Percentiles rank a stretch among this genome's conserved stretches.
phyloP scores from a whole-genome alignment of 2,113 vertebrate genomes.

The Calypte anna region DNA sequence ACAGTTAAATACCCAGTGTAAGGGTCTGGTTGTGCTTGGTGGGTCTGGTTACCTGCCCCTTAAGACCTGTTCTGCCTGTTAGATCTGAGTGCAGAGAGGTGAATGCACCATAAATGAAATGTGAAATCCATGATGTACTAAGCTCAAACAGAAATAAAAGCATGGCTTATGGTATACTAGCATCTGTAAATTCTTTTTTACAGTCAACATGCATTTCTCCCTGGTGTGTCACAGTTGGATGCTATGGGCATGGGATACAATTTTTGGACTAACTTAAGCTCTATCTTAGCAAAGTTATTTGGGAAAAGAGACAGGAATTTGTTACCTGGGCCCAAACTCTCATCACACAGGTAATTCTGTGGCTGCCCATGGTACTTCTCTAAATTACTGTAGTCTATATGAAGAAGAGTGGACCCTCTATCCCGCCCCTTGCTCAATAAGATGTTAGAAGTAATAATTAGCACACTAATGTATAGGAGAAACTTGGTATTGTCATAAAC shows the following conservation, averaged over 20 bases:
- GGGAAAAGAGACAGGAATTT: neutral
- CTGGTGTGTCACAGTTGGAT: neutral
- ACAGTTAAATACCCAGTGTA: neutral
- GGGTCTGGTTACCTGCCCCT: neutral
- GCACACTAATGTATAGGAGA: neutral
- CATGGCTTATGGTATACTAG: neutral
- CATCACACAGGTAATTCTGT: neutral
- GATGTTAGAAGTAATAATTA: neutral
- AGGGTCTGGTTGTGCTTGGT: neutral
- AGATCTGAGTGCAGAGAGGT: neutral
- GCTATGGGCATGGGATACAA: neutral
- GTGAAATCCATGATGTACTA: neutral
- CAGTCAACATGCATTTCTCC: neutral
- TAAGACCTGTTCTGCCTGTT: neutral
- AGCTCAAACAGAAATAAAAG: neutral
- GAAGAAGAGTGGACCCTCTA: neutral
- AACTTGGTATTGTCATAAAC: neutral
- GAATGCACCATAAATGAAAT: neutral
- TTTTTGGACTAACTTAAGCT: neutral
- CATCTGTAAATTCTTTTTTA: neutral
- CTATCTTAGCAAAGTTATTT: neutral
- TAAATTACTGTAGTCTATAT: neutral
- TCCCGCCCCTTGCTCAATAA: neutral
- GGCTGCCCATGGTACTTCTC: neutral
- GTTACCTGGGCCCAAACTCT: neutral